Evolutionary conservation across 2,113 vertebrate genomes (phyloP), one percentile per base, ranked within the genome.

Genomic region (Gila orcuttii): DNA sequence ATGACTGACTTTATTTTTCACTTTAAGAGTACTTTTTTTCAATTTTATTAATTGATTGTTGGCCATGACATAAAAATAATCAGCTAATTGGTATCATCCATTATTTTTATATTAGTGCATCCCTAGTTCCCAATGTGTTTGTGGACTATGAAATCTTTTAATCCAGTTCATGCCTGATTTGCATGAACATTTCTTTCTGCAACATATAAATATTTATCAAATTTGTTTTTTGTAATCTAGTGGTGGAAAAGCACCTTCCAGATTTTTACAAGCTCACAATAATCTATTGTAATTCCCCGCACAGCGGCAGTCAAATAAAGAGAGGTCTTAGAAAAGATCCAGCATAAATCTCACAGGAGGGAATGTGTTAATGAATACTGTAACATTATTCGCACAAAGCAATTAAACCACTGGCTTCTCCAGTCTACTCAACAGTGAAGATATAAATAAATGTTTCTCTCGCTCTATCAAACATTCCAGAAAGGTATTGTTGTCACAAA

Each of bases 321-420:
- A 73, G 28, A 19, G 25, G 23, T 7, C 64, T 82, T 39, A 23
- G 23, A 25, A 28, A 74, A 31, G 11, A 69, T 73, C 28, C 81
- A 36, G 74, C 15, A 17, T 6, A 52, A 50, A n/a, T 50, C 28
- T 82, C 80, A 55, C 31, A 36, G 19, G 62, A 69, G 19, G 4
- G 21, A 69, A 25, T 47, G 42, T 66, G 57, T 50, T 57, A 85
- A 79, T 69, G 33, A 79, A 60, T 25, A 71, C 36, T 36, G 60
- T 69, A n/a, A 69, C 62, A 79, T 62, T 45, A 57, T 57, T 21
- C 7, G 15, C 73, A 33, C 33, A 75, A 25, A 73, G 52, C 52
- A 87, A 74, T 73, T 21, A 59, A 68, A 82, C n/a, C 62, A 69
- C 45, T 52, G 28, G 28, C 10, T 2, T n/a, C 11, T 47, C 39